phyloP scores from a whole-genome alignment of 2,797 vertebrate genomes.

The Leucoraja ocellata region DNA sequence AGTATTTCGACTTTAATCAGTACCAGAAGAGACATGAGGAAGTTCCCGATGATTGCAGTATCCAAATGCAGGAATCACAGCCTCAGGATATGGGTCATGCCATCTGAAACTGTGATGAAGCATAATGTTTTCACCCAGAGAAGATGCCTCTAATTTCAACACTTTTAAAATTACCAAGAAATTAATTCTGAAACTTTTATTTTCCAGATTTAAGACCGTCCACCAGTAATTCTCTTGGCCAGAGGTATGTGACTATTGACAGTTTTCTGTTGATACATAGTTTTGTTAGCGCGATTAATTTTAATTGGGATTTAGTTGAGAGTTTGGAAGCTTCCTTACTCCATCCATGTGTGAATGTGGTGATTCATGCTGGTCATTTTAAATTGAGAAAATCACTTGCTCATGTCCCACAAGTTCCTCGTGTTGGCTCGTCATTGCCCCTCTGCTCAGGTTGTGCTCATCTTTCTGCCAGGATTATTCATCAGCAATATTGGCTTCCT shows the following conservation, averaged over 20 bases:
- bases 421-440: too few species aligned
- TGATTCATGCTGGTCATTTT: neutral
- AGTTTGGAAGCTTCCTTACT: too few species aligned
- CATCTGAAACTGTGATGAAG: too few species aligned
- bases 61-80: too few species aligned
- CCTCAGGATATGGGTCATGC: too few species aligned
- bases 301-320: neutral
- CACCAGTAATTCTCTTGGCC: constrained; percentile 64
- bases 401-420: too few species aligned
- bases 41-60: too few species aligned
- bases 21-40: too few species aligned
- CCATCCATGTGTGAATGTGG: neutral
- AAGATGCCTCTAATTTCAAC: neutral
- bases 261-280: neutral
- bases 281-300: neutral
- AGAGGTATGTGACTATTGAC: constrained; percentile 65
- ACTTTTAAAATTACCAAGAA: neutral
- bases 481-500: neutral
- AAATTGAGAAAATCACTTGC: neutral
- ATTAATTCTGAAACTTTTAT: constrained; percentile 38
- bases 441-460: neutral
- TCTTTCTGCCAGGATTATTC: too few species aligned
- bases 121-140: too few species aligned
- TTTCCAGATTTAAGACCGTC: constrained; percentile 67
- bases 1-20: too few species aligned